phyloP scores from a whole-genome alignment of 2,113 vertebrate genomes.

The Dissostichus mawsoni region DNA sequence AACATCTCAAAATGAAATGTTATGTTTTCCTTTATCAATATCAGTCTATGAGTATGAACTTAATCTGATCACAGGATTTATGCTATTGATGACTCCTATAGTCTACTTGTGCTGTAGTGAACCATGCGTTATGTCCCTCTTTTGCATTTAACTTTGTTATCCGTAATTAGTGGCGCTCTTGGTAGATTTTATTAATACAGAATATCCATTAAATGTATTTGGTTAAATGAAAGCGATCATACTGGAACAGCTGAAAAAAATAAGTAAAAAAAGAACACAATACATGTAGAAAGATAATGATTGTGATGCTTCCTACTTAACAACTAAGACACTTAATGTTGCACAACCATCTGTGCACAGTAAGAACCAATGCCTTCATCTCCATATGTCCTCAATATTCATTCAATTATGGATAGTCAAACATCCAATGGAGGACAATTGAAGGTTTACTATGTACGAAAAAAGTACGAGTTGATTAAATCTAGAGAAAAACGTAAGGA shows the following conservation, averaged over 20 bases:
- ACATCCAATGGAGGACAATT: not conserved
- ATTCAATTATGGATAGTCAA: not conserved
- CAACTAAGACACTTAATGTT: too few species aligned
- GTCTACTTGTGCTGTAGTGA: too few species aligned
- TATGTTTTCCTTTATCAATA: not conserved
- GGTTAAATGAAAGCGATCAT: too few species aligned
- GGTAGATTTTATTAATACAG: too few species aligned
- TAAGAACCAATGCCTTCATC: not conserved
- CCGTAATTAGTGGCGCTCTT: too few species aligned
- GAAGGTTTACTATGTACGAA: not conserved
- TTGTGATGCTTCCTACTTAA: too few species aligned
- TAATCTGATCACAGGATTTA: not conserved
- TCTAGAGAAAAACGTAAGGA: not conserved
- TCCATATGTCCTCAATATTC: not conserved
- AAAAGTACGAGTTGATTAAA: not conserved
- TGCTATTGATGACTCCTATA: not conserved
- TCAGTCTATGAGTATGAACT: not conserved
- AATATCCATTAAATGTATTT: too few species aligned
- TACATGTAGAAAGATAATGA: too few species aligned
- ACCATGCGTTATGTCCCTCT: too few species aligned
- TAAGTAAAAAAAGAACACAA: too few species aligned
- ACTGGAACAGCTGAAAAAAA: too few species aligned
- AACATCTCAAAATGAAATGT: slow-evolving; percentile 2
- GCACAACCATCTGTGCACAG: not conserved
- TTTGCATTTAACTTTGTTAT: too few species aligned